A percentile compares a stretch with the other conserved stretches of the same genome.
These are phyloP conservation scores for Tethea ocularis DNA, from an alignment of 2,888 invertebrate genomes.

Conservation along the genomic window DNA sequence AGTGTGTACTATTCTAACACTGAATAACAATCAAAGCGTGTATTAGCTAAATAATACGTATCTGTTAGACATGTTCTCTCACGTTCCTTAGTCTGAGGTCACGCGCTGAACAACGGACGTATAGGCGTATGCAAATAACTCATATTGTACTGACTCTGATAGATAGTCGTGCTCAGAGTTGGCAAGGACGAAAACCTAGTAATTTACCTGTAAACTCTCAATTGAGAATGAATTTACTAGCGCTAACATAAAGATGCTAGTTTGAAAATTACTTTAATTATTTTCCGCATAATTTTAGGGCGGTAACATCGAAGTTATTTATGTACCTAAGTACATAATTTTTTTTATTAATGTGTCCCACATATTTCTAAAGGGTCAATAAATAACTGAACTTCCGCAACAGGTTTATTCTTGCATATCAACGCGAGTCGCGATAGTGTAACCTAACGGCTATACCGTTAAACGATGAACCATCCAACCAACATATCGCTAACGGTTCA, in stretches of 20 bases:
- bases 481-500: conserved; percentile 11
- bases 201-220: conserved; percentile 10
- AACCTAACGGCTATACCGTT: conserved; percentile 17
- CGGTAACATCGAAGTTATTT: neutral
- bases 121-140: conserved; percentile 46
- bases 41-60: conserved; percentile 15
- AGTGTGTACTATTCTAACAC: neutral
- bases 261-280: neutral
- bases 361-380: neutral
- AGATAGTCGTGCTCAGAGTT: conserved; percentile 48
- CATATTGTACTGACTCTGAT: conserved; percentile 18
- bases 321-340: no score
- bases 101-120: conserved; percentile 33
- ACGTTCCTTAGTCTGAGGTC: conserved; percentile 51
- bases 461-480: conserved; percentile 10
- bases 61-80: conserved; percentile 48
- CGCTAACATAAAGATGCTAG: neutral
- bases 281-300: neutral
- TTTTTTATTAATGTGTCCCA: neutral
- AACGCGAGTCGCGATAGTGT: conserved; percentile 2
- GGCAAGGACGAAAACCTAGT: conserved; percentile 44
- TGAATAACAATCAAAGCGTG: conserved; percentile 4
- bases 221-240: conserved; percentile 3
- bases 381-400: conserved; percentile 9
- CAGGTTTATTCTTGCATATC: conserved; percentile 11